Evolutionary conservation across 2,888 invertebrate genomes (phyloP).

Genomic region (Helleia helle): DNA sequence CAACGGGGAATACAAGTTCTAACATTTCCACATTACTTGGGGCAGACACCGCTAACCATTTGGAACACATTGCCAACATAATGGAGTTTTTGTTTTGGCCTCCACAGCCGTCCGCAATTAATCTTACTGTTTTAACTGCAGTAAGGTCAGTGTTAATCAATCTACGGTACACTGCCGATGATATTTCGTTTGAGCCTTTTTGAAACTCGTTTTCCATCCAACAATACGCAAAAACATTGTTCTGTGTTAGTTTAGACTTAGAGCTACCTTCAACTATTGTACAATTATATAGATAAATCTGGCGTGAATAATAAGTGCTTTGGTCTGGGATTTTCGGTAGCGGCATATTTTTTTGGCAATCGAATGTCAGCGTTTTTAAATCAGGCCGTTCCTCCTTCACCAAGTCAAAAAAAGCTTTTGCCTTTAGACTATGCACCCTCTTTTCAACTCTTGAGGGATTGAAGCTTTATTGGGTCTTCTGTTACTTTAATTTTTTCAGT

Average conservation of each 20-base stretch:
- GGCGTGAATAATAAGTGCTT: slow-evolving; percentile 29
- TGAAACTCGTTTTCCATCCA: slow-evolving; percentile 18
- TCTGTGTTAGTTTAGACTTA: slow-evolving; percentile 20
- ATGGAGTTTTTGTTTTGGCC: slow-evolving; percentile 30
- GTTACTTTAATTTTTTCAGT: slow-evolving; percentile 8
- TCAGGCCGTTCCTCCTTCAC: background rate
- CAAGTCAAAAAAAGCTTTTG: slow-evolving; percentile 8
- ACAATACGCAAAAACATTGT: slow-evolving; percentile 16
- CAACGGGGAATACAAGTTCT: slow-evolving; percentile 24
- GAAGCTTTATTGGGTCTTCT: background rate
- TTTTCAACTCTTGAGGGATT: slow-evolving; percentile 1
- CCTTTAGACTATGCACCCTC: slow-evolving; percentile 2
- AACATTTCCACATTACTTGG: slow-evolving; percentile 17
- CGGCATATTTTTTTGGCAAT: slow-evolving; percentile 12
- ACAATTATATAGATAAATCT: slow-evolving; percentile 32
- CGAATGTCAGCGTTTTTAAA: slow-evolving; percentile 2
- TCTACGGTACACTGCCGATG: slow-evolving; percentile 25
- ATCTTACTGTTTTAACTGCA: too few species aligned
- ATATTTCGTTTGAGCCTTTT: slow-evolving; percentile 25
- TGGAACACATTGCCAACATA: slow-evolving; percentile 25
- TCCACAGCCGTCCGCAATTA: slow-evolving; percentile 30
- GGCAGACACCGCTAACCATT: slow-evolving; percentile 19
- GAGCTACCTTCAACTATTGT: slow-evolving; percentile 28
- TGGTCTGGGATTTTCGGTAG: slow-evolving; percentile 34
- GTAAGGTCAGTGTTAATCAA: slow-evolving; percentile 19